A percentile compares a stretch with the other conserved stretches of the same genome.
These are phyloP conservation scores for Ptilorrhoa leucosticta DNA, from an alignment of 2,113 vertebrate genomes.

Conservation along the genomic window DNA sequence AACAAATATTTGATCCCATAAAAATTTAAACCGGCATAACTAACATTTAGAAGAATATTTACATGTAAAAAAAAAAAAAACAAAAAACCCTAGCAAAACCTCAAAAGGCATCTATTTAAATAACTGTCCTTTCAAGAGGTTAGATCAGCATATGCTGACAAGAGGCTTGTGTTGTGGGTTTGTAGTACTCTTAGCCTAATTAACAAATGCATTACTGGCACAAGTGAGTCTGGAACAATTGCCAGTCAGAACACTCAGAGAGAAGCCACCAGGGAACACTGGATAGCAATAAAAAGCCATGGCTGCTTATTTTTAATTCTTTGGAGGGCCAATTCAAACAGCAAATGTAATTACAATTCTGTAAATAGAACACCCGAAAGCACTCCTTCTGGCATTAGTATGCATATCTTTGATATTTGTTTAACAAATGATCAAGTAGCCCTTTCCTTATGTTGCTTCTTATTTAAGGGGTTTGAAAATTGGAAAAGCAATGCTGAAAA, in stretches of 20 bases:
- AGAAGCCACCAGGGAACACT: slow-evolving; percentile 48
- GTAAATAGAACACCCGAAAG: slow-evolving; percentile 65
- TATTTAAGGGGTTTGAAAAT: slow-evolving; percentile 32
- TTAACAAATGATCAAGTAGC: slow-evolving; percentile 59
- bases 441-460: slow-evolving; percentile 34
- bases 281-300: slow-evolving; percentile 41
- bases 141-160: slow-evolving; percentile 25
- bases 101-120: neutral
- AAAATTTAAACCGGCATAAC: slow-evolving; percentile 46
- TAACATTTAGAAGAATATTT: slow-evolving; percentile 47
- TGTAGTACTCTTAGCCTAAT: slow-evolving; percentile 12
- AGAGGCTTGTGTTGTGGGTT: slow-evolving; percentile 18
- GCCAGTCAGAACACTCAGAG: slow-evolving; percentile 26
- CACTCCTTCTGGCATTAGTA: slow-evolving; percentile 58
- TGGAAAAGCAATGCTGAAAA: neutral
- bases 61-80: neutral
- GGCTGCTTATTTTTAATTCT: slow-evolving; percentile 60
- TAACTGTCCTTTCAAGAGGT: neutral
- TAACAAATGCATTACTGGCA: slow-evolving; percentile 6
- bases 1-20: slow-evolving; percentile 46
- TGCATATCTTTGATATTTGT: slow-evolving; percentile 59
- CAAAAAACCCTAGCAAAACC: neutral
- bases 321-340: slow-evolving; percentile 65
- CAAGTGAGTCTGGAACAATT: slow-evolving; percentile 40
- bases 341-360: slow-evolving; percentile 71